A percentile compares a stretch with the other conserved stretches of the same genome.
phyloP scores from a whole-genome alignment of 2,797 vertebrate genomes.

The Chaenodraco wilsoni region DNA sequence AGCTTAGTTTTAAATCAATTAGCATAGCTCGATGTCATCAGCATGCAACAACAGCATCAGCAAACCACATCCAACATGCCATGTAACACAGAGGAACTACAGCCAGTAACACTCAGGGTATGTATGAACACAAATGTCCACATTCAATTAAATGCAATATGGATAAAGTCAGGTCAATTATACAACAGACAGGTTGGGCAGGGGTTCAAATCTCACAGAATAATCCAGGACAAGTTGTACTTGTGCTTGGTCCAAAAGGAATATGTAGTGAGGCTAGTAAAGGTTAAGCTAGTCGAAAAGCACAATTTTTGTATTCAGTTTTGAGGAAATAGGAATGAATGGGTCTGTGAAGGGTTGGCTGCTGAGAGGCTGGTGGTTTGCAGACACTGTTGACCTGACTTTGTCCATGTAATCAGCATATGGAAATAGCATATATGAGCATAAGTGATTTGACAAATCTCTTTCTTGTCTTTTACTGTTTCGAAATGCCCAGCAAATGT shows the following conservation, averaged over 20 bases:
- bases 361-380: constrained; percentile 58
- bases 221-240: neutral
- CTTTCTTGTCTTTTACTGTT: constrained; percentile 5
- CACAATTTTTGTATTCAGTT: neutral
- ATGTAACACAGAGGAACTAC: constrained; percentile 55
- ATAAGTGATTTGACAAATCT: constrained; percentile 14
- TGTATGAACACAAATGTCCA: constrained; percentile 31
- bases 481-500: constrained; percentile 29
- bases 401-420: constrained; percentile 57
- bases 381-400: constrained; percentile 64
- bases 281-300: neutral
- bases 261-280: neutral
- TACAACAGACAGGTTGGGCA: neutral
- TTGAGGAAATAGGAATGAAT: neutral
- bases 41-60: constrained; percentile 74
- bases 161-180: constrained; percentile 67
- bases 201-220: neutral
- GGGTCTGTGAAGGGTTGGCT: constrained; percentile 39
- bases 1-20: constrained; percentile 59
- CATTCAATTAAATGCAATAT: constrained; percentile 32
- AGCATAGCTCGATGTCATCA: constrained; percentile 52
- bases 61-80: constrained; percentile 70
- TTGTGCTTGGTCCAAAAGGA: neutral
- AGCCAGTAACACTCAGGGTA: constrained; percentile 49
- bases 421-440: constrained; percentile 28